These are phyloP conservation scores for Murina feae DNA, from an alignment of 2,113 vertebrate species.

Conservation along the genomic window DNA sequence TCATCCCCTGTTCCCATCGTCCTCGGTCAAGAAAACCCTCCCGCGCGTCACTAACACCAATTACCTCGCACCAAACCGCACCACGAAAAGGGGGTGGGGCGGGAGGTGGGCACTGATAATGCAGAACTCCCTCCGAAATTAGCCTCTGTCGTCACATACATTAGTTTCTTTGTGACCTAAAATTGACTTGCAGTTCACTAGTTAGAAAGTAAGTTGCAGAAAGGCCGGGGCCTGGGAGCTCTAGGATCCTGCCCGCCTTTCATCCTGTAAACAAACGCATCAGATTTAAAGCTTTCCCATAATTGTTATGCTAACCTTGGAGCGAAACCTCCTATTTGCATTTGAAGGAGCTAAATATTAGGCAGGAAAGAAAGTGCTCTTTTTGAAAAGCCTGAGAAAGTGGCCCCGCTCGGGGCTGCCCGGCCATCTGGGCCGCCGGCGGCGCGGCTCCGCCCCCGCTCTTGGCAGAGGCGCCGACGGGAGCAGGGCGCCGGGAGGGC, in stretches of 20 bases:
- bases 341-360: slow-evolving; percentile 99
- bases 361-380: slow-evolving; percentile 95
- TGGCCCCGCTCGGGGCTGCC: slow-evolving; percentile 89
- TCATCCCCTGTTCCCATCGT: not conserved
- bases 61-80: slow-evolving; percentile 70
- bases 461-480: slow-evolving; percentile 78
- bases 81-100: not conserved
- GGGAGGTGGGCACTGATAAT: slow-evolving; percentile 61
- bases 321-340: slow-evolving; percentile 97
- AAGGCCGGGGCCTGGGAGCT: slow-evolving; percentile 84
- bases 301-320: slow-evolving; percentile 99
- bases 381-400: slow-evolving; percentile 99
- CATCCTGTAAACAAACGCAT: slow-evolving; percentile 96
- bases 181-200: slow-evolving; percentile 88
- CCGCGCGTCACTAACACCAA: slow-evolving; percentile 50
- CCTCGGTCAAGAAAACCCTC: slow-evolving; percentile 47
- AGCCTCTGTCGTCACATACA: slow-evolving; percentile 84
- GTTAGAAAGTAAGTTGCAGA: slow-evolving; percentile 87
- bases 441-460: slow-evolving; percentile 78
- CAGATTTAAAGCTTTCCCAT: slow-evolving; percentile 98
- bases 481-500: slow-evolving; percentile 77
- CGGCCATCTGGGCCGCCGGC: slow-evolving; percentile 92
- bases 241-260: slow-evolving; percentile 89
- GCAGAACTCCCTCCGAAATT: slow-evolving; percentile 84
- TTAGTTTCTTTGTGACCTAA: slow-evolving; percentile 87